Conservation (phyloP, 2,888 invertebrate genomes). For the Rhyacophila evoluta region DNA sequence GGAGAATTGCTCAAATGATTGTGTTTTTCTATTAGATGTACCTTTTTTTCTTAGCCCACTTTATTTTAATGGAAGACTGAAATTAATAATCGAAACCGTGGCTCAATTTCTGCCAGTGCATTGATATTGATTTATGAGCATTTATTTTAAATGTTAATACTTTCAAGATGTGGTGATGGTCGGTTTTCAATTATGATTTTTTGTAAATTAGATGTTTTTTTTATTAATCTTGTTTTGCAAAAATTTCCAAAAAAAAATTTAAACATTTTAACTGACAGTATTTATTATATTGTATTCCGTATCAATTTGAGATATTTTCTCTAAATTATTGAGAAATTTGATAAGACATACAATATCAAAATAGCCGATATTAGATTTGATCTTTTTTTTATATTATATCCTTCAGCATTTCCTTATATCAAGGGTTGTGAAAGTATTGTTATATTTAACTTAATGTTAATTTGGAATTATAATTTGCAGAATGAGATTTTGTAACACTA, state of each 20-base stretch:
- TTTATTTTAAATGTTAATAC: slow-evolving; percentile 30
- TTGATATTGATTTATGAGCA: slow-evolving; percentile 12
- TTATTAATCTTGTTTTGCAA: not conserved
- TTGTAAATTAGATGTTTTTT: not conserved
- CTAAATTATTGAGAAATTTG: not conserved
- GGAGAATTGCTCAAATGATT: too few species aligned
- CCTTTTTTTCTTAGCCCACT: too few species aligned
- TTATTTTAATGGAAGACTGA: not conserved
- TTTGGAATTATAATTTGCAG: slow-evolving; percentile 54
- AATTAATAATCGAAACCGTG: not conserved
- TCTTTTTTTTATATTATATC: too few species aligned
- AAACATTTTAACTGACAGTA: not conserved
- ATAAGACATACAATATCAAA: not conserved
- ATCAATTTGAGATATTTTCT: not conserved
- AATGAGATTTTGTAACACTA: slow-evolving; percentile 27
- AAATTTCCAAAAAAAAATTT: not conserved
- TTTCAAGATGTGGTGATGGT: not conserved
- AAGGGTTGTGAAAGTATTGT: slow-evolving; percentile 15
- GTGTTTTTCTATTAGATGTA: too few species aligned
- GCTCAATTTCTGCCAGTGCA: not conserved
- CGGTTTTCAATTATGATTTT: too few species aligned
- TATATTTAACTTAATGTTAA: not conserved
- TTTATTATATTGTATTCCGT: not conserved
- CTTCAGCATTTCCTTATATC: not conserved
- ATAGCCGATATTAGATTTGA: not conserved